A percentile compares a stretch with the other conserved stretches of the same genome.
These are phyloP conservation scores for Triops cancriformis DNA, from an alignment of 1,140 invertebrate species.

Conservation along the genomic window DNA sequence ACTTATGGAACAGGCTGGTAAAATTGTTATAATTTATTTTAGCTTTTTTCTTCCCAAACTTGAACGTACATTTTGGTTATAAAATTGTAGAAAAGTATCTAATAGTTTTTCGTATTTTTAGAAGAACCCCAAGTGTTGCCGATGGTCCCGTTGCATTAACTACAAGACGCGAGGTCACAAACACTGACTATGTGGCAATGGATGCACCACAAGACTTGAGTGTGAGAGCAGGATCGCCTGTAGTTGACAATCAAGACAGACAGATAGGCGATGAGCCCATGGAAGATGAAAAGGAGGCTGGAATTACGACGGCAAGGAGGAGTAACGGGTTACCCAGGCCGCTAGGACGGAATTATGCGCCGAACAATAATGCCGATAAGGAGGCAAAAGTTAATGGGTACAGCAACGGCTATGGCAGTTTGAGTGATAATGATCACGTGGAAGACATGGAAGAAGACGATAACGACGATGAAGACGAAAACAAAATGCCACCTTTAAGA, in stretches of 20 bases:
- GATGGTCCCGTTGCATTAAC: not conserved
- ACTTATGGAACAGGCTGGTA: not conserved
- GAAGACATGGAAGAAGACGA: constrained; percentile 36
- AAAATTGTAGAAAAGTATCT: not conserved
- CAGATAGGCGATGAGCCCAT: not conserved
- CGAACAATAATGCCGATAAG: constrained; percentile 33
- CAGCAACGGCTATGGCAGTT: constrained; percentile 40
- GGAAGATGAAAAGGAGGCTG: not conserved
- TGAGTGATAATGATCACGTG: constrained; percentile 39
- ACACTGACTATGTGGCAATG: not conserved
- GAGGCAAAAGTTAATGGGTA: constrained; percentile 42
- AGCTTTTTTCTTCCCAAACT: not conserved
- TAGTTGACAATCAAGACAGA: not conserved
- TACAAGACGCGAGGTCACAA: not conserved
- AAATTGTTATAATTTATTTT: not conserved
- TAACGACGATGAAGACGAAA: constrained; percentile 20
- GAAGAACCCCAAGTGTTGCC: not conserved
- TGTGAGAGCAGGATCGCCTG: not conserved
- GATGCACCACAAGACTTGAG: constrained; percentile 23
- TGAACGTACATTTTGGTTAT: no score
- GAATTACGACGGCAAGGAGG: constrained; percentile 14
- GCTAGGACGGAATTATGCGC: not conserved
- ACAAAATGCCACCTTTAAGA: constrained; percentile 5
- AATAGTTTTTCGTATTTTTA: not conserved
- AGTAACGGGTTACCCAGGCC: not conserved